These are phyloP conservation scores for Girardinichthys multiradiatus DNA, from an alignment of 2,113 vertebrate genomes.

Conservation along the genomic window DNA sequence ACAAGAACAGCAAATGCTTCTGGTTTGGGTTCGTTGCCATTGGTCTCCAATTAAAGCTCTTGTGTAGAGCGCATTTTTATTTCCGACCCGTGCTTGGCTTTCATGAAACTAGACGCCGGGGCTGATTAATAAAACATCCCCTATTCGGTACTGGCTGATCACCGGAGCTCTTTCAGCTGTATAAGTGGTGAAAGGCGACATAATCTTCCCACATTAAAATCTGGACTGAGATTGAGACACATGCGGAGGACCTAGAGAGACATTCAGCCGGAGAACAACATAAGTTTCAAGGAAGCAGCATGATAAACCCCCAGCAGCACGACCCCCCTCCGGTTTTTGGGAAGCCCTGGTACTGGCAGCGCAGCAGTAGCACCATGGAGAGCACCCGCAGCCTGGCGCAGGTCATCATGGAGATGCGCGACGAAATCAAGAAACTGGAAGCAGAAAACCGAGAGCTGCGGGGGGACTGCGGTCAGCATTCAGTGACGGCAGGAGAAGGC, in stretches of 20 bases:
- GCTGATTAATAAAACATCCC: slow-evolving; percentile 90
- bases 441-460: slow-evolving; percentile 85
- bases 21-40: background rate
- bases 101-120: slow-evolving; percentile 84
- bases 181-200: slow-evolving; percentile 81
- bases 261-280: slow-evolving; percentile 23
- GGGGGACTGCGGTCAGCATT: slow-evolving; percentile 65
- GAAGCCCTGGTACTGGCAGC: slow-evolving; percentile 78
- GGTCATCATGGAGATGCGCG: slow-evolving; percentile 86
- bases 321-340: slow-evolving; percentile 62
- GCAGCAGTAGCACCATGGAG: slow-evolving; percentile 81
- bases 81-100: slow-evolving; percentile 71
- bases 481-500: slow-evolving; percentile 6
- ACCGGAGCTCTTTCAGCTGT: slow-evolving; percentile 73
- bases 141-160: slow-evolving; percentile 69
- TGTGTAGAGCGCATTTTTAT: slow-evolving; percentile 61
- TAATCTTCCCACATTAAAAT: slow-evolving; percentile 69
- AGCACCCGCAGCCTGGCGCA: slow-evolving; percentile 79
- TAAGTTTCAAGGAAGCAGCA: slow-evolving; percentile 24
- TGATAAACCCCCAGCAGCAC: slow-evolving; percentile 59
- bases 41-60: slow-evolving; percentile 18
- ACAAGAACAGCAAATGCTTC: background rate
- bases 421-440: slow-evolving; percentile 87
- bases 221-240: slow-evolving; percentile 68
- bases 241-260: slow-evolving; percentile 11